Evolutionary conservation across 2,797 vertebrate species (phyloP).

Genomic region (Aselliscus stoliczkanus): DNA sequence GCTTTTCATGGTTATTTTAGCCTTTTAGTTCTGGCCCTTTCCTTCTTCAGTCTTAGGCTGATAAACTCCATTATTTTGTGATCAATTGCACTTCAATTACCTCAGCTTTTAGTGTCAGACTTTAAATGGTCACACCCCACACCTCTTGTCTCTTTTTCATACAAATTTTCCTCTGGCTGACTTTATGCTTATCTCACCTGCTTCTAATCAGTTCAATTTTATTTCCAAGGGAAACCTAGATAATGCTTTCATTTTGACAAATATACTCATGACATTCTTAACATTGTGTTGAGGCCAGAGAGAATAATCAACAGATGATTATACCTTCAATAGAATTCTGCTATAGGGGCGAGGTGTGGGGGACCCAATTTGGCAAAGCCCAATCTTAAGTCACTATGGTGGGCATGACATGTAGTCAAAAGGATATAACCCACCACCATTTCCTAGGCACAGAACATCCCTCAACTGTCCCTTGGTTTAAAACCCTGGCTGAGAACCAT

Average conservation of each 20-base stretch:
- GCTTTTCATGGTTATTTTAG: conserved; percentile 37
- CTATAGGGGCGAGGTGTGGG: accelerated
- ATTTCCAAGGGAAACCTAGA: background rate
- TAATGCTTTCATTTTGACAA: conserved; percentile 14
- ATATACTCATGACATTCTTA: background rate
- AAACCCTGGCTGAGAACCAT: background rate
- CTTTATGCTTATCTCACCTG: background rate
- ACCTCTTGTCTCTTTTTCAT: background rate
- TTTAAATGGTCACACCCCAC: background rate
- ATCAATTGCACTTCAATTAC: conserved; percentile 54
- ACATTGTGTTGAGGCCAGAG: background rate
- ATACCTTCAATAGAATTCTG: background rate
- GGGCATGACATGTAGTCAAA: background rate
- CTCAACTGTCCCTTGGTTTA: background rate
- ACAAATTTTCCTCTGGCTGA: background rate
- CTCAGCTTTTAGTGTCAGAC: conserved; percentile 42
- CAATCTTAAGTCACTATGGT: background rate
- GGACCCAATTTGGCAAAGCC: background rate
- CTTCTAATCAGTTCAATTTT: conserved; percentile 10
- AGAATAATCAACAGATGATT: background rate
- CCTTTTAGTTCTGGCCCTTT: conserved; percentile 8
- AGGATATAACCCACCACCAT: background rate
- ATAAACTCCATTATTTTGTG: conserved; percentile 46
- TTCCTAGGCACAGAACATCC: background rate
- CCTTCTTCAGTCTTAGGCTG: conserved; percentile 7